phyloP scores from a whole-genome alignment of 2,797 vertebrate species.

The Danio albolineatus region DNA sequence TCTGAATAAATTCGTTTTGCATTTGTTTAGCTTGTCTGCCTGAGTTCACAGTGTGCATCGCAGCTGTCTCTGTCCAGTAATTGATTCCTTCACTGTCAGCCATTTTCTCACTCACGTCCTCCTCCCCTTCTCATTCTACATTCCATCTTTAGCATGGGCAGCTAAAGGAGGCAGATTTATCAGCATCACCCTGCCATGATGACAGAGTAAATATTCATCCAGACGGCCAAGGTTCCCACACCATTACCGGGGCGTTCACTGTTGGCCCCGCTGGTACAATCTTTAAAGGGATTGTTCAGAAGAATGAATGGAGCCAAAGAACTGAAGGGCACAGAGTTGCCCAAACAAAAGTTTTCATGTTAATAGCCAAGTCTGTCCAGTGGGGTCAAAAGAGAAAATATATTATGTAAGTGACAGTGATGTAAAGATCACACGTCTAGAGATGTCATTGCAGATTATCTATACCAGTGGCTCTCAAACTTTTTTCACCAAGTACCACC shows the following conservation, averaged over 20 bases:
- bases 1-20: not conserved
- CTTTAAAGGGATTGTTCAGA: slow-evolving; percentile 80
- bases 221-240: slow-evolving; percentile 77
- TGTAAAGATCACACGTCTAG: slow-evolving; percentile 23
- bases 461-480: no score
- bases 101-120: slow-evolving; percentile 52
- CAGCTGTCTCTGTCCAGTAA: slow-evolving; percentile 63
- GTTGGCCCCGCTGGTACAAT: slow-evolving; percentile 83
- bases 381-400: slow-evolving; percentile 35
- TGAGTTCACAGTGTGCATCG: slow-evolving; percentile 24
- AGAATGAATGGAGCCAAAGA: slow-evolving; percentile 80
- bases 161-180: slow-evolving; percentile 75
- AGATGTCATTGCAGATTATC: slow-evolving; percentile 79
- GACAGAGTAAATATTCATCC: slow-evolving; percentile 84
- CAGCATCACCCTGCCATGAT: slow-evolving; percentile 79
- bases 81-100: slow-evolving; percentile 54
- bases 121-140: slow-evolving; percentile 58
- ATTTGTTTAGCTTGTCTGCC: slow-evolving; percentile 8
- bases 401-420: slow-evolving; percentile 34
- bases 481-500: no score
- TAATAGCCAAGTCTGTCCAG: slow-evolving; percentile 69
- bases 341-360: slow-evolving; percentile 76
- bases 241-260: slow-evolving; percentile 75
- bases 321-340: slow-evolving; percentile 80
- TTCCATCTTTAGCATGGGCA: slow-evolving; percentile 71